Evolutionary conservation across 2,113 vertebrate species (phyloP).

Genomic region (Chionomys nivalis): DNA sequence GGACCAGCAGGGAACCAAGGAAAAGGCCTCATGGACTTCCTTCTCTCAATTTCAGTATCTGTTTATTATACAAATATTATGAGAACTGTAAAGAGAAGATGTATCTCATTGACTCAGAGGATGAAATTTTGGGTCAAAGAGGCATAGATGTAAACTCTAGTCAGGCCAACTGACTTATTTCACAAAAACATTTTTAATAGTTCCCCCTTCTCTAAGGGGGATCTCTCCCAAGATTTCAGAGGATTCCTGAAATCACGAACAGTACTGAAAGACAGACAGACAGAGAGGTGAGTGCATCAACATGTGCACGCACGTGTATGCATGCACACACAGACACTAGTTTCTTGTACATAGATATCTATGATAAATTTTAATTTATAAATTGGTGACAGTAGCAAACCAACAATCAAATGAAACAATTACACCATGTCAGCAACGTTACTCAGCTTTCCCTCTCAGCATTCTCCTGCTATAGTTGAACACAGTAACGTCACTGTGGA

Average conservation of each 20-base stretch:
- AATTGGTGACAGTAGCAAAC: background rate
- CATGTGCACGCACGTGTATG: background rate
- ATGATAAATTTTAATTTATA: background rate
- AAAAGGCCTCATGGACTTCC: background rate
- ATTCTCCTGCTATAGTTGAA: background rate
- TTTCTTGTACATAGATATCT: background rate
- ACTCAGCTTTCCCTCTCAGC: background rate
- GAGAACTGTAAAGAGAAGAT: background rate
- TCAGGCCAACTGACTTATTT: background rate
- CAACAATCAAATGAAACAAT: background rate
- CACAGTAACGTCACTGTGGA: background rate
- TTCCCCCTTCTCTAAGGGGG: background rate
- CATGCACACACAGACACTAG: background rate
- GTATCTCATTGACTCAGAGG: background rate
- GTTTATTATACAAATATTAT: conserved; percentile 29
- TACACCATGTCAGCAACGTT: background rate
- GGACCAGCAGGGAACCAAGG: background rate
- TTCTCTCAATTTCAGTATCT: conserved; percentile 33
- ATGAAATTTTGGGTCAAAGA: background rate
- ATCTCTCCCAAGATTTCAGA: background rate
- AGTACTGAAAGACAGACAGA: background rate
- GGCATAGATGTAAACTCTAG: background rate
- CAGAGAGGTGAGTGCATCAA: fast-evolving
- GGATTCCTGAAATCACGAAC: background rate
- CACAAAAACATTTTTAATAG: background rate